Evolutionary conservation across 2,113 vertebrate species (phyloP), one percentile per base, ranked within the genome.

Genomic region (Pristiophorus japonicus): DNA sequence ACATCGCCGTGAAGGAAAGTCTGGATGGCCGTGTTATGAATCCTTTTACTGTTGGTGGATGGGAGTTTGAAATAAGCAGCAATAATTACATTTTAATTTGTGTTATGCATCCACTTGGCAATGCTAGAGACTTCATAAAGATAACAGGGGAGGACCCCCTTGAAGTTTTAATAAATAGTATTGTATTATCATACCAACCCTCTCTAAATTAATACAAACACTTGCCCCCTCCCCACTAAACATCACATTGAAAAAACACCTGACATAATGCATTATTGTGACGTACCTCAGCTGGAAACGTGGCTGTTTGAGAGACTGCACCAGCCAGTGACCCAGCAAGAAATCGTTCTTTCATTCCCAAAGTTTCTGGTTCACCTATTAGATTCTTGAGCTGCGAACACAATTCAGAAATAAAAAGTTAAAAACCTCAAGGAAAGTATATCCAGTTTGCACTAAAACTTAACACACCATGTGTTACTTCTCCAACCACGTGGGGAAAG

Each of bases 231-330:
- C 18, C 10, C 78, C 78, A 45, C 38, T 20, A 81, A 45, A 27
- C 24, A 7, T 70, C 24, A 27, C 67, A 70, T 7, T 70, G 67
- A 70, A 27, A 70, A 27, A 70, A 0, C 78, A 81, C 1, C 16
- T 81, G 45, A 78, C n/a, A 5, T 78, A 38, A 78, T 78, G 14
- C 12, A 42, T 63, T 59, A 38, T 62, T 63, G 20, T 88, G 1
- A 0, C 96, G 97, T 96, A 99, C 98, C 98, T 99, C 98, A 98
- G 98, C 97, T 24, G 98, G 98, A 96, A 99, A 99, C 95, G 99
- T 98, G 96, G 97, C 96, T 30, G 98, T 99, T 96, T 99, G 98
- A 87, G 98, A 98, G 0, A 97, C 98, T 95, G 98, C 98, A 11
- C 98, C 98, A 3, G 98, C 98, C 96, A 99, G 96, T 45, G 98